Evolutionary conservation across 92 coral and sea anemone species (phyloP), one percentile per base, ranked within the genome.

Genomic region (Pocillopora grandis): DNA sequence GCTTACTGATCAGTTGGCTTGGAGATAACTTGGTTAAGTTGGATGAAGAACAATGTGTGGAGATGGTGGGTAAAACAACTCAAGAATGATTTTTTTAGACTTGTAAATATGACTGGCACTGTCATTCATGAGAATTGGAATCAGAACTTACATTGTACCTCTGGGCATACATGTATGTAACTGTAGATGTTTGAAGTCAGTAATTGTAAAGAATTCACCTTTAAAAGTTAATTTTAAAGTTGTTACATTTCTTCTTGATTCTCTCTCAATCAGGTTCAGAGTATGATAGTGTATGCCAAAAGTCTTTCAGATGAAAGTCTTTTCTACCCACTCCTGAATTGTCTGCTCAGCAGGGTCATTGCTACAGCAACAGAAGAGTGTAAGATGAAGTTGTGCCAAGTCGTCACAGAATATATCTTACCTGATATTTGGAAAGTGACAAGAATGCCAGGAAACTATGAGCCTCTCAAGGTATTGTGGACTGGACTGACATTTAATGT

Each of bases 21-120:
- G 98, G 89, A 69, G 97, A 94, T 52, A 88, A 92, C 61, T 75
- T 96, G 75, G 85, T 89, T 52, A 67, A 64, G 33, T 58, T 92
- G 67, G 79, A 87, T 61, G 81, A 64, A 33, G 65, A 76, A n/a
- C 55, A 81, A 60, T 73, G 81, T 55, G 36, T 92, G 66, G 87
- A 89, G 64, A 82, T 79, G 92, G 98, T 96, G 86, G 78, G 87
- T 64, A 12, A 42, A 42, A 42, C 52, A 42, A 42, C 52, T 42
- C 11, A 19, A 64, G 23, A 15, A 65, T 65, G 1, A 65, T 65
- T 15, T 36, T 65, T 65, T 65, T 10, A 16, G 52, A 5, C 23
- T 42, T 2, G 52, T 3, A 42, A 42, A 42, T 42, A 2, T 42
- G 6, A 42, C 52, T 42, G 52, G 52, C 52, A 42, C 52, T 1